Conservation (phyloP, 2,888 invertebrate species). For the Pristionchus exspectatus region DNA sequence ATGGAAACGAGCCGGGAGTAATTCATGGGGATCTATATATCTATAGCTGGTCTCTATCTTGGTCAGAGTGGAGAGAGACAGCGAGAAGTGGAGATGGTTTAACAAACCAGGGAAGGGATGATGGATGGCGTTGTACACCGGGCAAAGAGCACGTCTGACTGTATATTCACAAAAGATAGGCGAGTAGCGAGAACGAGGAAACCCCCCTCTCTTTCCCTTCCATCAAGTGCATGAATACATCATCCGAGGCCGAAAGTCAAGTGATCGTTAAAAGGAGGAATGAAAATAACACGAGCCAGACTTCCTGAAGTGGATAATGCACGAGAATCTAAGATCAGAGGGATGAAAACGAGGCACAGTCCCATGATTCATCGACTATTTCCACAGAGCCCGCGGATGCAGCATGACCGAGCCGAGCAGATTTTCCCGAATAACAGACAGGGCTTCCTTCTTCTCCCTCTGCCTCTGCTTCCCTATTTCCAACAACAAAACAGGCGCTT, state of each 20-base stretch:
- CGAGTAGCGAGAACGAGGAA: neutral
- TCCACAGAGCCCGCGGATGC: neutral
- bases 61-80: neutral
- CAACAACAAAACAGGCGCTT: conserved; percentile 4
- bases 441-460: neutral
- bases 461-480: neutral
- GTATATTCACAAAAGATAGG: neutral
- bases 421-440: neutral
- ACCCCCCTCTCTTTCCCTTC: neutral
- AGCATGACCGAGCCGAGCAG: neutral
- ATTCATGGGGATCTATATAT: neutral
- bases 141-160: neutral
- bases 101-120: neutral
- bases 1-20: neutral
- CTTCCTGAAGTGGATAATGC: no score
- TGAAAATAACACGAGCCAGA: neutral
- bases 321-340: no score
- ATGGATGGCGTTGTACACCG: neutral
- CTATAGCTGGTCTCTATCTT: neutral
- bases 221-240: conserved; percentile 30
- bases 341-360: no score
- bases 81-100: neutral
- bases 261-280: neutral
- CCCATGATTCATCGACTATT: neutral
- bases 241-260: neutral